Evolutionary conservation across 2,888 invertebrate species (phyloP).

Genomic region (Morpho achilles): DNA sequence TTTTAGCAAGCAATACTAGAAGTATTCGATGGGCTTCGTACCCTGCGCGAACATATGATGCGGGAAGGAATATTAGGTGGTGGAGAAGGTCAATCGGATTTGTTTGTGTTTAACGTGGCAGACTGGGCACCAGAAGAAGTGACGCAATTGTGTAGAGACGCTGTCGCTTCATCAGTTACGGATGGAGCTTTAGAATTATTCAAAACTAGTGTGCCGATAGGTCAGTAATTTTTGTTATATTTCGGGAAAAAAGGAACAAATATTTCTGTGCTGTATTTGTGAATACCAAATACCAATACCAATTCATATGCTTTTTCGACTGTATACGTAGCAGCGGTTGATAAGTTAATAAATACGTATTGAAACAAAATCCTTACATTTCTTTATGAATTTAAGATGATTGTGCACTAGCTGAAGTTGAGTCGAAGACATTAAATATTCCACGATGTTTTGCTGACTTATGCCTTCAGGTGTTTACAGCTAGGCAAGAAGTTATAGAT

Average conservation of each 20-base stretch:
- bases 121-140: conserved; percentile 67
- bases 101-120: conserved; percentile 63
- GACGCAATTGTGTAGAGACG: conserved; percentile 54
- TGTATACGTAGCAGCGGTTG: no score
- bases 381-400: conserved; percentile 43
- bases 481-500: conserved; percentile 66
- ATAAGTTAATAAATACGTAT: no score
- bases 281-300: no score
- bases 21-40: conserved; percentile 51
- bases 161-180: conserved; percentile 37
- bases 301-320: no score
- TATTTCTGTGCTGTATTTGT: no score
- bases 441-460: conserved; percentile 61
- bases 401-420: conserved; percentile 45
- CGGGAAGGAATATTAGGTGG: conserved; percentile 46
- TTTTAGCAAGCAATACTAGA: conserved; percentile 59
- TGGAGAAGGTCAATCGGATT: conserved; percentile 51
- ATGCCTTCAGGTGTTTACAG: conserved; percentile 61
- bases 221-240: conserved; percentile 32
- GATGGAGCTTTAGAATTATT: conserved; percentile 50
- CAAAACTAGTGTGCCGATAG: conserved; percentile 43
- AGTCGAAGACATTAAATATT: conserved; percentile 47
- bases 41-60: conserved; percentile 51
- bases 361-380: no score
- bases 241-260: no score